A percentile compares a stretch with the other conserved stretches of the same genome.
Evolutionary conservation across 2,113 vertebrate genomes (phyloP).

Genomic region (Otocyon megalotis): DNA sequence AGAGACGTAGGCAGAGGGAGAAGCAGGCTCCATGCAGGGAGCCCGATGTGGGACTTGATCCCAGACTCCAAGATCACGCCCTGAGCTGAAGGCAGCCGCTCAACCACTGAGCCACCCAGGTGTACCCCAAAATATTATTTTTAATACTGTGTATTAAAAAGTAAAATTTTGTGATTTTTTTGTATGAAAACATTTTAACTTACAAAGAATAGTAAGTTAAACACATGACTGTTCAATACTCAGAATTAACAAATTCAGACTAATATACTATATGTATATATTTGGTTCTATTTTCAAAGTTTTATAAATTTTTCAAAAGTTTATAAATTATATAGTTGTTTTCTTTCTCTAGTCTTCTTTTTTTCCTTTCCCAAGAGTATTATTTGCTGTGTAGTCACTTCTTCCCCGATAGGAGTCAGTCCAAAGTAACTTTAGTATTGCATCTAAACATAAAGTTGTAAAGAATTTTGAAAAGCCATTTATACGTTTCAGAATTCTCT

Average conservation of each 20-base stretch:
- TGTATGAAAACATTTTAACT: neutral
- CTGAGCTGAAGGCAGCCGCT: no score
- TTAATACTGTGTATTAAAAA: slow-evolving; percentile 16
- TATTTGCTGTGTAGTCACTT: neutral
- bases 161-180: neutral
- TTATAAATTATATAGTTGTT: neutral
- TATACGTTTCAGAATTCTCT: neutral
- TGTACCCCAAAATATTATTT: neutral
- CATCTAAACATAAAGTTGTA: neutral
- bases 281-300: slow-evolving; percentile 14
- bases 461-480: neutral
- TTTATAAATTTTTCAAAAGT: neutral
- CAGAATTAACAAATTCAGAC: slow-evolving; percentile 16
- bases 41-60: no score
- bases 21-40: no score
- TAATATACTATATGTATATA: neutral
- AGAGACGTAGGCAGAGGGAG: no score
- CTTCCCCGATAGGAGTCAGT: neutral
- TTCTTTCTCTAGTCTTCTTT: neutral
- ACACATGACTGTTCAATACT: neutral
- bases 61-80: no score
- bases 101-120: no score
- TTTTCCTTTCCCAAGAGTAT: neutral
- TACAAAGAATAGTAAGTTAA: neutral
- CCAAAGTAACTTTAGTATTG: neutral